Conservation (phyloP, 2,797 vertebrate species). For the Poeciliopsis infans region DNA sequence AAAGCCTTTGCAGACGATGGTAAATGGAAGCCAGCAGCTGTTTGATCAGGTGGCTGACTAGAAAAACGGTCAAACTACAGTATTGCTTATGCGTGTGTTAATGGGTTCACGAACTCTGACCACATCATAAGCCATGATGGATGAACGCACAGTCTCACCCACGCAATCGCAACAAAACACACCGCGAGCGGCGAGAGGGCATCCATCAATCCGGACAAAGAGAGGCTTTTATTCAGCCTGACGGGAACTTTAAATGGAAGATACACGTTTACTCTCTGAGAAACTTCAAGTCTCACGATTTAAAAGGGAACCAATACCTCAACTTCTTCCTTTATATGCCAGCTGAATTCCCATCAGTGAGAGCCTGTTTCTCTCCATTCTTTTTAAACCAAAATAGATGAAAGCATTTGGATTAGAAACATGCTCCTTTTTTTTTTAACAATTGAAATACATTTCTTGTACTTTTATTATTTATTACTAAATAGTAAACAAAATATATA, state of each 20-base stretch:
- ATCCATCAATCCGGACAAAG: constrained; percentile 44
- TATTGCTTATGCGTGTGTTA: constrained; percentile 22
- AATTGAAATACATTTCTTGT: background rate
- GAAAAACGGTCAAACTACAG: constrained; percentile 28
- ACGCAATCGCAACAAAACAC: constrained; percentile 39
- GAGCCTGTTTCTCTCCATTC: background rate
- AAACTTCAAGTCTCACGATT: background rate
- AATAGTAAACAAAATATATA: background rate
- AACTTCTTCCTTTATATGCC: background rate
- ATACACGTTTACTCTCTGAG: constrained; percentile 31
- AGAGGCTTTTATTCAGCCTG: constrained; percentile 34
- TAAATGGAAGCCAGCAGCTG: constrained; percentile 20
- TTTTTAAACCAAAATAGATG: background rate
- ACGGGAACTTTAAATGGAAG: background rate
- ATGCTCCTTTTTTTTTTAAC: background rate
- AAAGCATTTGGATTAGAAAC: background rate
- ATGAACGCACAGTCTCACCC: constrained; percentile 25
- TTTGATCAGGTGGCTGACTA: constrained; percentile 63
- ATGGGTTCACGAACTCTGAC: constrained; percentile 19
- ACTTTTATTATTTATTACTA: background rate
- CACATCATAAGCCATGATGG: constrained; percentile 38
- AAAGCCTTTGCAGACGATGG: constrained; percentile 23
- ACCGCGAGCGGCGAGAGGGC: constrained; percentile 11
- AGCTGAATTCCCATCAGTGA: background rate
- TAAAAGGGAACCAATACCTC: background rate